These are phyloP conservation scores for Oscheius myriophilus DNA, from an alignment of 2,888 invertebrate genomes.

Conservation along the genomic window DNA sequence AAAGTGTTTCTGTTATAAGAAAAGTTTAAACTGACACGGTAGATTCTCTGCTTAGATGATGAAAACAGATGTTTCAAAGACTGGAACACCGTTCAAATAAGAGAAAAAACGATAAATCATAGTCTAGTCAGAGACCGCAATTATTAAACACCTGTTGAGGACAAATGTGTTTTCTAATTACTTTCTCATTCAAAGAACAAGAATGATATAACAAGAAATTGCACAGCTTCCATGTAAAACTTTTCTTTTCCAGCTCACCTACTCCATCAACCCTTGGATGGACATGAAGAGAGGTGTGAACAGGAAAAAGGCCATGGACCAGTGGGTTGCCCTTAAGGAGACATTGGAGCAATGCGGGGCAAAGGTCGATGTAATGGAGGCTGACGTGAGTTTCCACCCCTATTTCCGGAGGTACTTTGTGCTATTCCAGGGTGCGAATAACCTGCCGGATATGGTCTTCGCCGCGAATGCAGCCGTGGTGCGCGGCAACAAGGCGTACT, in stretches of 20 bases:
- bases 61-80: no score
- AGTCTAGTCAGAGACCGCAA: no score
- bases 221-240: no score
- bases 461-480: slow-evolving; percentile 69
- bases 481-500: slow-evolving; percentile 63
- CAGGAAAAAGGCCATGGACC: slow-evolving; percentile 55
- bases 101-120: no score
- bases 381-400: slow-evolving; percentile 43
- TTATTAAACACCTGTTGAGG: no score
- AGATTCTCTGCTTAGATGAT: no score
- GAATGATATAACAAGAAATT: neutral
- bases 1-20: no score
- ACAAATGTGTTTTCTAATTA: no score
- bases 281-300: slow-evolving; percentile 54
- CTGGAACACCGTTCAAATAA: no score
- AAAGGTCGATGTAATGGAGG: slow-evolving; percentile 65
- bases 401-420: neutral
- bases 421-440: slow-evolving; percentile 60
- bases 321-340: slow-evolving; percentile 63
- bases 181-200: neutral
- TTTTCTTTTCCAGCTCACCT: slow-evolving; percentile 52
- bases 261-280: slow-evolving; percentile 70
- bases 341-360: slow-evolving; percentile 64
- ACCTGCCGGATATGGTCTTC: slow-evolving; percentile 69
- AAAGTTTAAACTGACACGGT: no score